These are phyloP conservation scores for Proctacanthus coquilletti DNA, from an alignment of 1,140 invertebrate species.

Conservation along the genomic window DNA sequence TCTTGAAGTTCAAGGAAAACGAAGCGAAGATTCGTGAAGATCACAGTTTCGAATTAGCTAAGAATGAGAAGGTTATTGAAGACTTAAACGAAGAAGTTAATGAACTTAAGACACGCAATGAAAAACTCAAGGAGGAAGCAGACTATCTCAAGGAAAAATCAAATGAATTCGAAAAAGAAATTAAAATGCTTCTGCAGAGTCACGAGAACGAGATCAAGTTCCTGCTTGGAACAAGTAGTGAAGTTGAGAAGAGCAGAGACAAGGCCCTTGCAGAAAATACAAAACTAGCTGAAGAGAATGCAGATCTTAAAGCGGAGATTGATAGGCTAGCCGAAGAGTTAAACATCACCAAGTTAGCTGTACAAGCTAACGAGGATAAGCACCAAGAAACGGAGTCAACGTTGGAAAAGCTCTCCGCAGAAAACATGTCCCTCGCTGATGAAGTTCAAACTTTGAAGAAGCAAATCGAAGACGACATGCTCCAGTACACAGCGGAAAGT, in stretches of 20 bases:
- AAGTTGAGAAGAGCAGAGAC: slow-evolving; percentile 19
- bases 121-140: slow-evolving; percentile 15
- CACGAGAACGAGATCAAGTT: slow-evolving; percentile 14
- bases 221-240: slow-evolving; percentile 15
- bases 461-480: slow-evolving; percentile 25
- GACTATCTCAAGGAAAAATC: slow-evolving; percentile 11
- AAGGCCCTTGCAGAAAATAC: slow-evolving; percentile 12
- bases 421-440: slow-evolving; percentile 13
- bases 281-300: slow-evolving; percentile 9
- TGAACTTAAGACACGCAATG: slow-evolving; percentile 16
- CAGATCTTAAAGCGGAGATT: slow-evolving; percentile 13
- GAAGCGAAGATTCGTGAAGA: slow-evolving; percentile 21
- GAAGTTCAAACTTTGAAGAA: slow-evolving; percentile 16
- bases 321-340: slow-evolving; percentile 14
- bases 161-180: slow-evolving; percentile 14
- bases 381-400: slow-evolving; percentile 14
- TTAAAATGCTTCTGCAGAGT: slow-evolving; percentile 14
- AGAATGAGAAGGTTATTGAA: slow-evolving; percentile 18
- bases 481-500: slow-evolving; percentile 21
- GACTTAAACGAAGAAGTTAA: slow-evolving; percentile 17
- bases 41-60: slow-evolving; percentile 12
- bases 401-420: slow-evolving; percentile 16
- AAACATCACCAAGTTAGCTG: slow-evolving; percentile 9
- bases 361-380: slow-evolving; percentile 11
- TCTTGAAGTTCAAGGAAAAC: slow-evolving; percentile 23